A percentile compares a stretch with the other conserved stretches of the same genome.
Evolutionary conservation across 2,797 vertebrate species (phyloP).

Genomic region (Columba guinea): DNA sequence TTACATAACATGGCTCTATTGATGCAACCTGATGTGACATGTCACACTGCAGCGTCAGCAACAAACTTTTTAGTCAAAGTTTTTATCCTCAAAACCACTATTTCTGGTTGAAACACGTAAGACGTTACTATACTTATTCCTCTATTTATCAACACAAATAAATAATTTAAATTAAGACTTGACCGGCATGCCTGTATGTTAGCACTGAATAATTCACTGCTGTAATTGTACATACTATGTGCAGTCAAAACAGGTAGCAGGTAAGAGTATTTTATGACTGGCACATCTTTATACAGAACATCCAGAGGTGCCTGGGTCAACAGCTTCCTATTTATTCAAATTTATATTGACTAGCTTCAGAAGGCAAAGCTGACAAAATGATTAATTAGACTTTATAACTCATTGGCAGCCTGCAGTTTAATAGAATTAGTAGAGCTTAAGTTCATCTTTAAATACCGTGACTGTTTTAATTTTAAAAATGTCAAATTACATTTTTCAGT

Average conservation of each 20-base stretch:
- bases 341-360: slow-evolving; percentile 76
- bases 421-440: slow-evolving; percentile 79
- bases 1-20: slow-evolving; percentile 66
- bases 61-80: slow-evolving; percentile 58
- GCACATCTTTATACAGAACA: slow-evolving; percentile 62
- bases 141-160: not conserved
- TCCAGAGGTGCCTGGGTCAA: slow-evolving; percentile 68
- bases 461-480: slow-evolving; percentile 72
- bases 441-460: slow-evolving; percentile 79
- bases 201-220: not conserved
- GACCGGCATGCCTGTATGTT: not conserved
- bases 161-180: not conserved
- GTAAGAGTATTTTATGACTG: slow-evolving; percentile 8
- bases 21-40: slow-evolving; percentile 75
- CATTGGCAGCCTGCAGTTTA: slow-evolving; percentile 77
- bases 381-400: slow-evolving; percentile 79
- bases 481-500: slow-evolving; percentile 76
- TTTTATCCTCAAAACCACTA: slow-evolving; percentile 28
- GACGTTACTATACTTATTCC: not conserved
- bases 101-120: not conserved
- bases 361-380: slow-evolving; percentile 79
- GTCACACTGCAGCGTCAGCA: slow-evolving; percentile 70
- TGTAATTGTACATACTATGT: not conserved
- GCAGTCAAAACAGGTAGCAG: not conserved
- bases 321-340: slow-evolving; percentile 78